These are phyloP conservation scores for rat (Rattus norvegicus) DNA, from an alignment of 2,113 vertebrate species.

Conservation along the genomic window GRCr8 NC_086036.1:64726501-64727000, in stretches of 20 bases:
- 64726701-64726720: not conserved
- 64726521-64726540: accelerated
- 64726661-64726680: not conserved
- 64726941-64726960: not conserved
- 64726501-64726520: not conserved
- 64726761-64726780: not conserved
- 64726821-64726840: not conserved
- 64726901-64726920: not conserved
- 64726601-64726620: not conserved
- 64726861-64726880: not conserved
- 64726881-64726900: not conserved
- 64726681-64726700: too few relatives aligned
- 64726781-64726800: not conserved
- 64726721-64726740: not conserved
- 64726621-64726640: not conserved
- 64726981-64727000: too few relatives aligned
- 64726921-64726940: not conserved
- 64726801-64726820: not conserved
- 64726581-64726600: too few relatives aligned
- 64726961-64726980: not conserved
- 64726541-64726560: not conserved
- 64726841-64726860: not conserved
- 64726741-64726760: not conserved
- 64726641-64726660: not conserved
- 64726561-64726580: not conserved